phyloP scores from a whole-genome alignment of 2,888 invertebrate genomes.

The Baccha elongata region DNA sequence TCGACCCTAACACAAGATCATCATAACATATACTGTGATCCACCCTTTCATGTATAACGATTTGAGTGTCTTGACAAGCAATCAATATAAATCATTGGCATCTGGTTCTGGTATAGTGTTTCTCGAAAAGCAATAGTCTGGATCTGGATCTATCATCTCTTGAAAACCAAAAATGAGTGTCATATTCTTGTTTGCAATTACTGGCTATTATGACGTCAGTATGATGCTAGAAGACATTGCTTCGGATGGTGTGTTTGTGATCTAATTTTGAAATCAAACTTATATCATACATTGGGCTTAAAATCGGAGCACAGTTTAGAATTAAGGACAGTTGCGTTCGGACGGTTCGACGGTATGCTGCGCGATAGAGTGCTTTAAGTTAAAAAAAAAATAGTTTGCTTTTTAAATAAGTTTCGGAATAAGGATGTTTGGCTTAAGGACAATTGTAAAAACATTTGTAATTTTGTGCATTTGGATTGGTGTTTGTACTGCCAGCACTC shows the following conservation, averaged over 20 bases:
- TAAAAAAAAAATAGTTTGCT: conserved; percentile 4
- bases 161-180: conserved; percentile 24
- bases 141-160: neutral
- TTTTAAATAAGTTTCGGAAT: neutral
- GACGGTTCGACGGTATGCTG: conserved; percentile 56
- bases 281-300: conserved; percentile 39
- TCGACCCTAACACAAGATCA: conserved; percentile 38
- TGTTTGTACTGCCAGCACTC: conserved; percentile 51
- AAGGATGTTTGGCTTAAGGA: conserved; percentile 31
- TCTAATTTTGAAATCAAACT: conserved; percentile 51
- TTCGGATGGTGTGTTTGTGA: neutral
- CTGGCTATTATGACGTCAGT: conserved; percentile 58
- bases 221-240: conserved; percentile 38
- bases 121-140: neutral
- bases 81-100: conserved; percentile 51
- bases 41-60: conserved; percentile 16
- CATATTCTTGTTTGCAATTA: conserved; percentile 35
- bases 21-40: neutral
- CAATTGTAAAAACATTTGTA: neutral
- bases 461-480: conserved; percentile 32
- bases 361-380: conserved; percentile 22
- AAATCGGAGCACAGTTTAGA: conserved; percentile 30
- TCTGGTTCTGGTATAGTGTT: conserved; percentile 22
- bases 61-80: conserved; percentile 27
- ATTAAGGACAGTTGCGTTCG: conserved; percentile 56